Percentiles rank a stretch among this genome's conserved stretches.
Evolutionary conservation across 2,888 invertebrate genomes (phyloP).

Genomic region (Macrophya alboannulata): DNA sequence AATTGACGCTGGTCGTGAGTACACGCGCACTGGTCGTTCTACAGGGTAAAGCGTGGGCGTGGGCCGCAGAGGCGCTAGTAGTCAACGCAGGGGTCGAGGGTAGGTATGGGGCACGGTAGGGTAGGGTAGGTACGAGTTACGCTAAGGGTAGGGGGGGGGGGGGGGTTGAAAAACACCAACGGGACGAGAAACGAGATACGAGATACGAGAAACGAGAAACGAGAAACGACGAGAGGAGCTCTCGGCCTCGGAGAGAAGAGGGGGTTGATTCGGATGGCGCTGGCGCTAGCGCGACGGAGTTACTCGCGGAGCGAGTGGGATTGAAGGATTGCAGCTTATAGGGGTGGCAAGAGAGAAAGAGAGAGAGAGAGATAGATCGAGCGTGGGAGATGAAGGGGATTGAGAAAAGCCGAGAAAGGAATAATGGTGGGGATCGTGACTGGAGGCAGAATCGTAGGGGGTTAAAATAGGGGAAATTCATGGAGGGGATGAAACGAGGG

Average conservation of each 20-base stretch:
- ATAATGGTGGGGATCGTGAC: conserved; percentile 34
- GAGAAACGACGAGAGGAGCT: not conserved
- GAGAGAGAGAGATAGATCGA: not conserved
- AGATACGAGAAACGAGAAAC: not conserved
- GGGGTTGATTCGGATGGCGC: conserved; percentile 44
- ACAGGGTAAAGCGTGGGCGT: conserved; percentile 14
- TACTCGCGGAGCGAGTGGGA: not conserved
- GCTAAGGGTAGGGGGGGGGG: not conserved
- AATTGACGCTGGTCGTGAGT: conserved; percentile 38
- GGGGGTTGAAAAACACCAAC: not conserved
- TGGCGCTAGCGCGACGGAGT: conserved; percentile 26
- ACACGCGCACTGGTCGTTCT: conserved; percentile 33
- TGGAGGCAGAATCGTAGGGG: conserved; percentile 9
- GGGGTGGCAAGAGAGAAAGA: not conserved
- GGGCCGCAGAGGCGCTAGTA: conserved; percentile 5
- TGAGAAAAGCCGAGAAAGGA: conserved; percentile 14
- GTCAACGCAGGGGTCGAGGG: not conserved
- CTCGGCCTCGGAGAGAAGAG: conserved; percentile 36
- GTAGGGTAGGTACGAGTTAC: not conserved
- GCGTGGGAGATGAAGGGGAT: not conserved
- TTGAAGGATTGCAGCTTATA: conserved; percentile 19
- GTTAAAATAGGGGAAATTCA: not conserved
- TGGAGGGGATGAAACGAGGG: not conserved
- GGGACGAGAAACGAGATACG: not conserved
- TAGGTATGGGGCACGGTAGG: no score